A percentile compares a stretch with the other conserved stretches of the same genome.
phyloP scores from a whole-genome alignment of 2,888 invertebrate genomes.

The Polietes domitor region DNA sequence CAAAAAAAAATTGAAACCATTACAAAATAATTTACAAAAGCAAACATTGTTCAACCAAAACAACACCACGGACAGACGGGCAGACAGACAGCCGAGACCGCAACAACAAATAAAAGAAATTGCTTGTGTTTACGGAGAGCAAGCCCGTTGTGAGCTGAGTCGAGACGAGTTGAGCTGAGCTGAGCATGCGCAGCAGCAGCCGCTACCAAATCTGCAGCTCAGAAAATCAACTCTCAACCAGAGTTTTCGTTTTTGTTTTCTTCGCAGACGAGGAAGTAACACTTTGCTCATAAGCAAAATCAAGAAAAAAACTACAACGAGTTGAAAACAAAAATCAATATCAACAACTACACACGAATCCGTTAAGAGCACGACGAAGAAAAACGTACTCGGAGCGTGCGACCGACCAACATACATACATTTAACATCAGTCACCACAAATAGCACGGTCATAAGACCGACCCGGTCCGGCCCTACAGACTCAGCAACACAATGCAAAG shows the following conservation, averaged over 20 bases:
- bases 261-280: constrained; percentile 48
- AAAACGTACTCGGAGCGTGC: constrained; percentile 10
- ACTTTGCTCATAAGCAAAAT: constrained; percentile 38
- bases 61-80: constrained; percentile 74
- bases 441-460: constrained; percentile 18
- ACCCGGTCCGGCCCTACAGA: background rate
- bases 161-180: too few species aligned
- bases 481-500: background rate
- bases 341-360: constrained; percentile 37
- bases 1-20: constrained; percentile 68
- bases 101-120: constrained; percentile 37
- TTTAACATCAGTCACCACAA: constrained; percentile 24
- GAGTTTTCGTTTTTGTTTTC: constrained; percentile 28
- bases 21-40: constrained; percentile 75
- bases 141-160: constrained; percentile 9
- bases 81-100: constrained; percentile 6
- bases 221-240: constrained; percentile 15
- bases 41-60: constrained; percentile 61
- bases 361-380: constrained; percentile 29
- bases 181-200: constrained; percentile 49
- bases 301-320: background rate
- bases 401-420: constrained; percentile 3
- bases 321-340: constrained; percentile 29
- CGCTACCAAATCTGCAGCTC: constrained; percentile 41
- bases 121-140: constrained; percentile 51